Percentiles rank a stretch among this genome's conserved stretches.
Evolutionary conservation across 2,888 invertebrate species (phyloP).

Genomic region (Antitype chi): DNA sequence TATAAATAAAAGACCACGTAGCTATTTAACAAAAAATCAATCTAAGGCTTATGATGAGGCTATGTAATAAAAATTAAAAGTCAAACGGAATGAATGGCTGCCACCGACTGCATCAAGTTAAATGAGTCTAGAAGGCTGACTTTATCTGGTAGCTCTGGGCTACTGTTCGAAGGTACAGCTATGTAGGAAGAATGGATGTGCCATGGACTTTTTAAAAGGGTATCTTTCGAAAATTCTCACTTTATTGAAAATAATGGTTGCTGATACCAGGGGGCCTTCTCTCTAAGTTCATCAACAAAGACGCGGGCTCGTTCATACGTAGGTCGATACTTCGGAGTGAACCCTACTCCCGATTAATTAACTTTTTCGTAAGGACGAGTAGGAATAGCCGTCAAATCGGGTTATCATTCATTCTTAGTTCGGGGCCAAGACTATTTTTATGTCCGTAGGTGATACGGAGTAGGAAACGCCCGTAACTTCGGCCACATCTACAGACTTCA

Average conservation of each 20-base stretch:
- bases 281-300: no score
- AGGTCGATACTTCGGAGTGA: no score
- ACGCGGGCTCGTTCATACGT: no score
- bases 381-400: no score
- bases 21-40: slow-evolving; percentile 64
- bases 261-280: no score
- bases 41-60: slow-evolving; percentile 62
- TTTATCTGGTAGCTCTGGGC: slow-evolving; percentile 75
- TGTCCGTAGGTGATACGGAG: no score
- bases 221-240: background rate
- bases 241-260: background rate
- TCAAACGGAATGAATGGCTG: slow-evolving; percentile 70
- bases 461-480: no score
- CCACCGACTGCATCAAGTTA: slow-evolving; percentile 73
- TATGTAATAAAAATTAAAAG: slow-evolving; percentile 67
- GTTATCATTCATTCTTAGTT: no score
- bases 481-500: no score
- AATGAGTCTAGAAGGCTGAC: slow-evolving; percentile 79
- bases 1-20: background rate
- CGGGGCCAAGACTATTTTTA: no score
- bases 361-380: no score
- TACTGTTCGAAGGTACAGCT: slow-evolving; percentile 61
- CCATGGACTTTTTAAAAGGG: background rate
- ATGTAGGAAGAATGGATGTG: slow-evolving; percentile 60
- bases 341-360: no score